Percentiles rank a stretch among this genome's conserved stretches.
Evolutionary conservation across 2,797 vertebrate genomes (phyloP).

Genomic region (Phoxinus dragarum): DNA sequence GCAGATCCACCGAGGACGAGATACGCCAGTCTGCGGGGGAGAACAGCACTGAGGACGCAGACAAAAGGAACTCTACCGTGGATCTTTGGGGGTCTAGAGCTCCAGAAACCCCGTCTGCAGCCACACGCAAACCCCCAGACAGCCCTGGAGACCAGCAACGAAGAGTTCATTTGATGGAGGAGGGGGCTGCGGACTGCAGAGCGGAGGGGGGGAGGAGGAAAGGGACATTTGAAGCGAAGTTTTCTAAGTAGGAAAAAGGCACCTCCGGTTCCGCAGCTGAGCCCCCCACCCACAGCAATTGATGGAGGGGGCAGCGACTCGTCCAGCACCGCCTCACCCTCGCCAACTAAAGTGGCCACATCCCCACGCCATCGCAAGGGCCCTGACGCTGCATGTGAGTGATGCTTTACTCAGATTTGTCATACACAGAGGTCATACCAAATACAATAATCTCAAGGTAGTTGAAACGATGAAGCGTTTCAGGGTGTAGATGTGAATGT

Average conservation of each 20-base stretch:
- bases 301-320: slow-evolving; percentile 87
- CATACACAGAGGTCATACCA: slow-evolving; percentile 3
- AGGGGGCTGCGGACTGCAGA: slow-evolving; percentile 82
- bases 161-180: slow-evolving; percentile 80
- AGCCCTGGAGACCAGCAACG: slow-evolving; percentile 80
- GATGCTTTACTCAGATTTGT: slow-evolving; percentile 14
- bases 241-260: slow-evolving; percentile 89
- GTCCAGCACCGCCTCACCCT: slow-evolving; percentile 87
- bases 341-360: slow-evolving; percentile 89
- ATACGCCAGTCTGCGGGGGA: slow-evolving; percentile 72
- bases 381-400: slow-evolving; percentile 81
- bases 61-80: slow-evolving; percentile 75
- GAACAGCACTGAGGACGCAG: slow-evolving; percentile 71
- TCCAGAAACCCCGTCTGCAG: slow-evolving; percentile 67
- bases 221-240: slow-evolving; percentile 86
- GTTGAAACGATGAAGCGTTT: background rate
- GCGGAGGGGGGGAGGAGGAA: slow-evolving; percentile 84
- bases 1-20: slow-evolving; percentile 61
- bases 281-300: slow-evolving; percentile 78
- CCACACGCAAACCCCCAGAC: slow-evolving; percentile 73
- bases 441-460: slow-evolving; percentile 33
- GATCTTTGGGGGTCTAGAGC: slow-evolving; percentile 76
- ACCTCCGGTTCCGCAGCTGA: slow-evolving; percentile 82
- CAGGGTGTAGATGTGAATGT: background rate
- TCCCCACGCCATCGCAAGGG: slow-evolving; percentile 90